A percentile compares a stretch with the other conserved stretches of the same genome.
phyloP scores from a whole-genome alignment of 2,888 invertebrate species.

The Chymomyza procnemis region DNA sequence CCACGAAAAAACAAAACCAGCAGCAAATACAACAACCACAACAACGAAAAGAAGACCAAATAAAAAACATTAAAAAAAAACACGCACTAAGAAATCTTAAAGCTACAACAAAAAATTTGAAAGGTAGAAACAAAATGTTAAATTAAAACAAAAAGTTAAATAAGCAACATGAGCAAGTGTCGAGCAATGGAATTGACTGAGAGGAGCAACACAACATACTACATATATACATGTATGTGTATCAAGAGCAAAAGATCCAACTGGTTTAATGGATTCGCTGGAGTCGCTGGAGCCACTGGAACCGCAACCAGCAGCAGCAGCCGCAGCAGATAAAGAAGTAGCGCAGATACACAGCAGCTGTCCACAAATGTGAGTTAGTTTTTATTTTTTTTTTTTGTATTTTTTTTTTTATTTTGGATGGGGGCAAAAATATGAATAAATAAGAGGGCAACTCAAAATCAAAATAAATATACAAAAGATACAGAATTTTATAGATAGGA shows the following conservation, averaged over 20 bases:
- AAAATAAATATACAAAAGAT: slow-evolving; percentile 56
- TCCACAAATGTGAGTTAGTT: slow-evolving; percentile 67
- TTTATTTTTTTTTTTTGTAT: neutral
- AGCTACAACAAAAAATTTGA: slow-evolving; percentile 72
- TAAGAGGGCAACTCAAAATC: slow-evolving; percentile 49
- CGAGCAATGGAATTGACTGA: slow-evolving; percentile 9
- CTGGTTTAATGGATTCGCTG: slow-evolving; percentile 49
- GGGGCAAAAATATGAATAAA: slow-evolving; percentile 66
- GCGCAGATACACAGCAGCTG: slow-evolving; percentile 51
- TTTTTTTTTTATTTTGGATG: neutral
- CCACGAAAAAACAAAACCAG: slow-evolving; percentile 51
- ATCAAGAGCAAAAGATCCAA: slow-evolving; percentile 20
- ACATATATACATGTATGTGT: slow-evolving; percentile 42
- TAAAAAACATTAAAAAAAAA: slow-evolving; percentile 30
- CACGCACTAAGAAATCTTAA: slow-evolving; percentile 59
- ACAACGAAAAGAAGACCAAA: slow-evolving; percentile 4
- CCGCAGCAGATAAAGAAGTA: slow-evolving; percentile 20
- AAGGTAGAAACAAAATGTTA: slow-evolving; percentile 63
- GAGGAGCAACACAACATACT: slow-evolving; percentile 30
- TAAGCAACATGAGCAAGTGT: slow-evolving; percentile 32
- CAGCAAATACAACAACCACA: slow-evolving; percentile 16
- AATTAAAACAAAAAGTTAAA: slow-evolving; percentile 70
- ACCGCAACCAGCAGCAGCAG: slow-evolving; percentile 17
- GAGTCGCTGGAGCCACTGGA: slow-evolving; percentile 8
- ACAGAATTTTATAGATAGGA: neutral